Percentiles rank a stretch among this genome's conserved stretches.
phyloP scores from a whole-genome alignment of 1,140 invertebrate species.

The Diachasmimorpha longicaudata region DNA sequence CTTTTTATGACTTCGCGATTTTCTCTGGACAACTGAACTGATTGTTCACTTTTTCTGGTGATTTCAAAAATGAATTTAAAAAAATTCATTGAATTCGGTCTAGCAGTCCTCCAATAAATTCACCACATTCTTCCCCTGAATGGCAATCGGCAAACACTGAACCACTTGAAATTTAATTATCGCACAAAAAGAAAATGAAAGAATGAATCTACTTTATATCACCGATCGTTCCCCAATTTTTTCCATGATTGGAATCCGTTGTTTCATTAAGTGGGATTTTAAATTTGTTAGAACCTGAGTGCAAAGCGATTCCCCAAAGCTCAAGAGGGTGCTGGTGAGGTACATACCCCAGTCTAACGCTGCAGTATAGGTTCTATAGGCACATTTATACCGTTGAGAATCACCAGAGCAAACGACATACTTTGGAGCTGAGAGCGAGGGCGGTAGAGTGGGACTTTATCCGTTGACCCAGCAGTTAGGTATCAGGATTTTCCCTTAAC shows the following conservation, averaged over 20 bases:
- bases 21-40: too few species aligned
- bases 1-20: too few species aligned
- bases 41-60: too few species aligned
- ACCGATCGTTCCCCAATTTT: not conserved
- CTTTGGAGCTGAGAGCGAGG: not conserved
- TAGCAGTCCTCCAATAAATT: too few species aligned
- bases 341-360: not conserved
- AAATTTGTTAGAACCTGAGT: not conserved
- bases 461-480: slow-evolving; percentile 2
- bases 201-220: not conserved
- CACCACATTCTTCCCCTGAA: not conserved
- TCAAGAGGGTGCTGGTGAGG: not conserved
- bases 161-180: not conserved
- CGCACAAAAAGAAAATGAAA: not conserved
- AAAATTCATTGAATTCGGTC: too few species aligned
- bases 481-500: not conserved
- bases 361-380: not conserved
- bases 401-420: slow-evolving; percentile 1
- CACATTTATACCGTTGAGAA: slow-evolving; percentile 1
- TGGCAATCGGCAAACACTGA: not conserved
- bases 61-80: too few species aligned
- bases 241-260: not conserved
- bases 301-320: not conserved
- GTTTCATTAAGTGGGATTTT: not conserved
- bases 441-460: not conserved